Conservation (phyloP, 2,888 invertebrate species). For the Crioceris asparagi region DNA sequence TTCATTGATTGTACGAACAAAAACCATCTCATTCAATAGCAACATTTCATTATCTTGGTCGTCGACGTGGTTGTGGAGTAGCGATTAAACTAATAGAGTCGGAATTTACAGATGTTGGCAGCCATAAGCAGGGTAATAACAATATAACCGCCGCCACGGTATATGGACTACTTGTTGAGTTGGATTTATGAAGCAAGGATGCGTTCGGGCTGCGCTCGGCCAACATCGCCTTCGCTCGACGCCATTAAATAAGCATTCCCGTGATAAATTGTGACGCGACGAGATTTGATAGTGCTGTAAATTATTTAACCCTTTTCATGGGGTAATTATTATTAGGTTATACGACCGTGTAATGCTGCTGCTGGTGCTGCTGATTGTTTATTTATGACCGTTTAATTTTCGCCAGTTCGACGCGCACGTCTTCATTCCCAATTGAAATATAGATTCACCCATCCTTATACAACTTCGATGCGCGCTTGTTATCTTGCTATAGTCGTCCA, state of each 20-base stretch:
- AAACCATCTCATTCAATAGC: too few relatives aligned
- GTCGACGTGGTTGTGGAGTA: conserved; percentile 22
- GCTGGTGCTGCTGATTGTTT: conserved; percentile 2
- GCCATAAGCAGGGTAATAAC: conserved; percentile 42
- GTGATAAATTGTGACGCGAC: conserved; percentile 41
- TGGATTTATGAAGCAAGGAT: conserved; percentile 40
- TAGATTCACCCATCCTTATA: too few relatives aligned
- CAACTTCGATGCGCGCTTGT: too few relatives aligned
- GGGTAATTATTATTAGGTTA: conserved; percentile 39
- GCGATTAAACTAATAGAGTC: conserved; percentile 35
- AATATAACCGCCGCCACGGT: conserved; percentile 38
- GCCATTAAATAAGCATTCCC: conserved; percentile 41
- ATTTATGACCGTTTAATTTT: conserved; percentile 2
- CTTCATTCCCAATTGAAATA: too few relatives aligned
- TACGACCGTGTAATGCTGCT: conserved; percentile 11
- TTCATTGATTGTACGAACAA: too few relatives aligned
- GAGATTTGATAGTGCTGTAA: conserved; percentile 42
- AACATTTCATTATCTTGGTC: too few relatives aligned
- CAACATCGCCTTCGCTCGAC: conserved; percentile 36
- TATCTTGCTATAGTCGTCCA: too few relatives aligned
- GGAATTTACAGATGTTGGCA: conserved; percentile 40
- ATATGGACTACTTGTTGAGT: conserved; percentile 43
- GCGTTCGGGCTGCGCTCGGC: conserved; percentile 30
- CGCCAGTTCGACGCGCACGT: too few relatives aligned
- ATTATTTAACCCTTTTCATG: conserved; percentile 41